These are phyloP conservation scores for Labeo catla DNA, from an alignment of 2,113 vertebrate genomes.

Conservation along the genomic window DNA sequence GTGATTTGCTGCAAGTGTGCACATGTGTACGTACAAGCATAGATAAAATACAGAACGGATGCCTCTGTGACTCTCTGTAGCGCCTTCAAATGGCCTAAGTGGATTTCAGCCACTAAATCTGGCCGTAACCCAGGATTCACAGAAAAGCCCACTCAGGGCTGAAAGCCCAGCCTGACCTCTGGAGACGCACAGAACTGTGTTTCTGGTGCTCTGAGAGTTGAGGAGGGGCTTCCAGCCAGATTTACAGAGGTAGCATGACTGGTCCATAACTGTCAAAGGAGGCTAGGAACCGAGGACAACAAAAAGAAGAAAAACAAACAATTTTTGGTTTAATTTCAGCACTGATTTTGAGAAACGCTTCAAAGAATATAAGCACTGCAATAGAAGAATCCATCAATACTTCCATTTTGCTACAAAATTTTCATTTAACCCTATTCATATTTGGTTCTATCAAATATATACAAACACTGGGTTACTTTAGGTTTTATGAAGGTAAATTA, in stretches of 20 bases:
- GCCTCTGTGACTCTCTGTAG: constrained; percentile 11
- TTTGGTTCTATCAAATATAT: not conserved
- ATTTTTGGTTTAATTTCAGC: not conserved
- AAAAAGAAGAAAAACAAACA: not conserved
- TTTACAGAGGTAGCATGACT: constrained; percentile 21
- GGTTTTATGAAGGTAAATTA: not conserved
- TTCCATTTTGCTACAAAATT: not conserved
- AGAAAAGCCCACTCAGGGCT: constrained; percentile 53
- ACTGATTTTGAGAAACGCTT: not conserved
- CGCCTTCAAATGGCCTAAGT: constrained; percentile 57
- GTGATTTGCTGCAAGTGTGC: constrained; percentile 34
- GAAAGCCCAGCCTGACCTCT: constrained; percentile 43
- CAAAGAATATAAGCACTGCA: not conserved
- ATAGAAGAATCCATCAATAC: not conserved
- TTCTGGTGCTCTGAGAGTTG: constrained; percentile 33
- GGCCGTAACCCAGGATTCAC: constrained; percentile 46
- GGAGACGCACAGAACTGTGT: constrained; percentile 29
- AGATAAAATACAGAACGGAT: constrained; percentile 33
- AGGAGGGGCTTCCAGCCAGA: not conserved
- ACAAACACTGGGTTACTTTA: not conserved
- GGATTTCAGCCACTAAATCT: constrained; percentile 52
- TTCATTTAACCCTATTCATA: not conserved
- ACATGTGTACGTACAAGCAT: constrained; percentile 26
- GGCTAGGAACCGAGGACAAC: constrained; percentile 1
- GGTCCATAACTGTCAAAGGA: constrained; percentile 19